Base-by-base conservation (phyloP, 2,113 vertebrate species). In the Mus spicilegus region DNA sequence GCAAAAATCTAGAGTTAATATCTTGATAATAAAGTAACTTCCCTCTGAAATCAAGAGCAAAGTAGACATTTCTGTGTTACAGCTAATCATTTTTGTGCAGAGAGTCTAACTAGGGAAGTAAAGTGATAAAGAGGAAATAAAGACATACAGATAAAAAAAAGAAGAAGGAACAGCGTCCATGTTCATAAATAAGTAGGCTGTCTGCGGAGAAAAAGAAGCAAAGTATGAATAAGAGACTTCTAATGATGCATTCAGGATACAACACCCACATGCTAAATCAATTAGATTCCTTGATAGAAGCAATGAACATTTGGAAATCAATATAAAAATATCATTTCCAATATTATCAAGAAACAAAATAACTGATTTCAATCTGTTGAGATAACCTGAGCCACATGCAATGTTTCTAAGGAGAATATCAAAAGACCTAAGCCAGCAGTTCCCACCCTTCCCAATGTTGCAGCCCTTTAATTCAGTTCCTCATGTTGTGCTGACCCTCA, bases 181-280 rank as follows among this genome's bases (percentile, higher is more conserved):
- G 87, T 30, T 78, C 49, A 85, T 33, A 89, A 77, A 85, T 39
- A 9, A 91, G 26, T 22, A 42, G 70, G n/a, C 36, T 84, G 56
- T 51, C 58, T 73, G 65, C 28, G 16, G 1, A 92, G 72, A 84
- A 73, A 69, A 51, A 91, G 75, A 8, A 51, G 75, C 39, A 16
- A 77, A 77, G 26, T 49, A 76, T 89, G 90, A 93, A 87, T 92
- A 63, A 69, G 76, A 54, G 17, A 87, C 13, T 94, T 90, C 70
- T 82, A 39, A 28, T 7, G 36, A 56, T 42, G 5, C 6, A 77
- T 90, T 14, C 3, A 90, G 14, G 28, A 76, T 82, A 6, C 14
- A 96, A 93, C 24, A 39, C 51, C 75, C 93, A 80, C 67, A 95
- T 39, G 56, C 2, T 6, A 93, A 93, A 85, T 88, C 42, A 96